Evolutionary conservation across 2,888 invertebrate genomes (phyloP), one percentile per base, ranked within the genome.

Genomic region (Tanypteryx hageni): DNA sequence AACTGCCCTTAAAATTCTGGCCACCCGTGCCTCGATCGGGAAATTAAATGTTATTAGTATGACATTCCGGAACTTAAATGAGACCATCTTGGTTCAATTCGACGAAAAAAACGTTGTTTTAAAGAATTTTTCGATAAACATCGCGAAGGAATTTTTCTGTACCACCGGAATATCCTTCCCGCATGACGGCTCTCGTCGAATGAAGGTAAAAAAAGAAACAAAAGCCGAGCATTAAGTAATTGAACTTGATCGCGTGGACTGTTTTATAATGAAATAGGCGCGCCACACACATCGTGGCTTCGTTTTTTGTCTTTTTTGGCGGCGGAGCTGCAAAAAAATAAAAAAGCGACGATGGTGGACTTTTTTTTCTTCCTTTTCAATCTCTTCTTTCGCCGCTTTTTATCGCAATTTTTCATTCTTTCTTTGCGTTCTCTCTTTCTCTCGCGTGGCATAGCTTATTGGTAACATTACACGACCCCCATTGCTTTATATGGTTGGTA

Each of bases 181-280:
- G 9, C 76, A 27, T 11, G 11, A 22, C 22, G n/a, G 68, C 68
- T 10, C 18, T 22, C n/a, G 68, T n/a, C 68, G 68, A 76, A 22
- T 22, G 22, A 76, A 11, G 22, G 27, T 10, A 76, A 44, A 44
- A 44, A 44, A 44, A 11, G 27, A 76, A 13, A 76, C 27, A 76
- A 76, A 76, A 76, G 76, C 22, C 22, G 27, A 76, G 22, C 76
- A 76, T 76, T 76, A 76, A 76, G 76, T 76, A 76, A 76, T 76
- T 76, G 22, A 76, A 76, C 76, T 76, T 27, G 22, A 22, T 76
- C 11, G 22, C 76, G 76, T 27, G 76, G 9, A 22, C 76, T 27
- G 76, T 27, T 7, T 76, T 76, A 27, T 76, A 76, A 76, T 76
- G 76, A 9, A 76, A 27, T 68, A 68, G 68, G 18, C 68, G 68